phyloP scores from a whole-genome alignment of 2,797 vertebrate genomes.

The Protonibea diacanthus region DNA sequence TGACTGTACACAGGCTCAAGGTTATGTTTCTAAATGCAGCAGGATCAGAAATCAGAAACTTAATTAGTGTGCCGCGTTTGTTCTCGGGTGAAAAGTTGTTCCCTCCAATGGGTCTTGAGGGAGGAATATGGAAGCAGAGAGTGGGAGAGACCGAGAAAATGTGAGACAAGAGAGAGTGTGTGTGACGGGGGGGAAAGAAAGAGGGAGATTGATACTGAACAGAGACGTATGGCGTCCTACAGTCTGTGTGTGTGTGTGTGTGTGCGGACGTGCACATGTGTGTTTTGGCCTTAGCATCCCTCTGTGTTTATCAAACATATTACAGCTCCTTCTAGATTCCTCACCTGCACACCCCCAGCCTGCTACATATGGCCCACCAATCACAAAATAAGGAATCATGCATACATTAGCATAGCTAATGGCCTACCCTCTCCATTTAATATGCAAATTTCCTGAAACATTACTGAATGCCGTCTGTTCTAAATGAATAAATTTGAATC shows the following conservation, averaged over 20 bases:
- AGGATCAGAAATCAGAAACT: constrained; percentile 83
- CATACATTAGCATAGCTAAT: constrained; percentile 99
- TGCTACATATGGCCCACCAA: constrained; percentile 99
- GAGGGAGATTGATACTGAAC: constrained; percentile 69
- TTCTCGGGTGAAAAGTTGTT: constrained; percentile 80
- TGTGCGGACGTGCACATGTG: constrained; percentile 30
- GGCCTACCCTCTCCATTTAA: constrained; percentile 98
- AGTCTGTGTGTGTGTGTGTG: constrained; percentile 33
- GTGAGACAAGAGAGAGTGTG: constrained; percentile 40
- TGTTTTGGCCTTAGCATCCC: constrained; percentile 83
- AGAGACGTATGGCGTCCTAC: constrained; percentile 53
- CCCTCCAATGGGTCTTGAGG: constrained; percentile 77
- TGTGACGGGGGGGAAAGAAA: constrained; percentile 42
- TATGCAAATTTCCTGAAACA: constrained; percentile 99
- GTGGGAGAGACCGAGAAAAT: constrained; percentile 51
- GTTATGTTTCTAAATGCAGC: constrained; percentile 84
- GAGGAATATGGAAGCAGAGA: constrained; percentile 69
- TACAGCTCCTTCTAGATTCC: constrained; percentile 95
- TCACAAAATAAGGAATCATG: constrained; percentile 99
- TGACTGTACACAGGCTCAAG: constrained; percentile 79
- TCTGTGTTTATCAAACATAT: constrained; percentile 97
- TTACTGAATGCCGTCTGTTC: constrained; percentile 99
- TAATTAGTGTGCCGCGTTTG: constrained; percentile 81
- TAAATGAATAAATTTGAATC: constrained; percentile 99
- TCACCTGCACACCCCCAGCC: constrained; percentile 98